These are phyloP conservation scores for Biston stratarius DNA, from an alignment of 2,888 invertebrate species.

Conservation along the genomic window DNA sequence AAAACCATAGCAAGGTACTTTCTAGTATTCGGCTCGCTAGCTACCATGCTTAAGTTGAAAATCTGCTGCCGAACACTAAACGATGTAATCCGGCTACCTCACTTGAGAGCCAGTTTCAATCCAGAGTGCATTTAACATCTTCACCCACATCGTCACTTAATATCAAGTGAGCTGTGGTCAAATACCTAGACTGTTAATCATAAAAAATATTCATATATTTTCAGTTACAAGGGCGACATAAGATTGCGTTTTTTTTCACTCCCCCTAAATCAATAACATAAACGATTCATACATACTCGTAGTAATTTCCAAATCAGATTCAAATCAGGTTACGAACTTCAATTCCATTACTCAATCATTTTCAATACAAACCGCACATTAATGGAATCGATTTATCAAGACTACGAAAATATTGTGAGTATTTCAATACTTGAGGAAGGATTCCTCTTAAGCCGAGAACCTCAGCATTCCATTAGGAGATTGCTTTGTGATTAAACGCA, in stretches of 20 bases:
- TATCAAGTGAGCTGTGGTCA: too few species aligned
- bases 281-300: not conserved
- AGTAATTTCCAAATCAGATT: constrained; percentile 7
- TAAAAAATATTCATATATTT: too few species aligned
- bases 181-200: too few species aligned
- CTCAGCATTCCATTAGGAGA: constrained; percentile 54
- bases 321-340: constrained; percentile 15
- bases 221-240: too few species aligned
- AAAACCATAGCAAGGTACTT: too few species aligned
- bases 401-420: constrained; percentile 48
- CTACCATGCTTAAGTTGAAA: too few species aligned
- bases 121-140: too few species aligned
- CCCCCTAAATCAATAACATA: not conserved
- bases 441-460: constrained; percentile 31
- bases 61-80: too few species aligned
- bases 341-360: constrained; percentile 19
- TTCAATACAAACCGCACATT: constrained; percentile 44
- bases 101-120: too few species aligned
- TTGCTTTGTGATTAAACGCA: constrained; percentile 54
- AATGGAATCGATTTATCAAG: constrained; percentile 58
- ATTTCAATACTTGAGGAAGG: constrained; percentile 25
- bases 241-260: not conserved
- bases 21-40: too few species aligned
- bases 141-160: too few species aligned
- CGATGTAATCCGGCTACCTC: too few species aligned